Evolutionary conservation across 2,113 vertebrate species (phyloP).

Genomic region (Diadophis punctatus): DNA sequence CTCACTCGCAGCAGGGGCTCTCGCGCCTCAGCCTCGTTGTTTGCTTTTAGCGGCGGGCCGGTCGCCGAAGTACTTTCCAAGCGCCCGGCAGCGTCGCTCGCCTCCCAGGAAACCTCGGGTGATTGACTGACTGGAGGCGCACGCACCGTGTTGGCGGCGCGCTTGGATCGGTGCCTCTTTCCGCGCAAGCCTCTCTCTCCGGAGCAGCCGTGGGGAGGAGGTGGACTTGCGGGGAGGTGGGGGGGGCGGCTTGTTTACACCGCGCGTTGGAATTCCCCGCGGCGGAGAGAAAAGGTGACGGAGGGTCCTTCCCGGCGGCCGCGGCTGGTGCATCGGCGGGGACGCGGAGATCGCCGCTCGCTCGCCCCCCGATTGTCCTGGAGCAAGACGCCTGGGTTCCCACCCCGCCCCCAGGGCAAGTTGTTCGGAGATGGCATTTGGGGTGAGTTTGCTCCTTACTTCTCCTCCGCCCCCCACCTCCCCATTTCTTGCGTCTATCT

Average conservation of each 20-base stretch:
- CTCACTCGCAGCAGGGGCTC: constrained; percentile 19
- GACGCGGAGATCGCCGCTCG: neutral
- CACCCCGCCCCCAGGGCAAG: neutral
- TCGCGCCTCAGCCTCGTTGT: neutral
- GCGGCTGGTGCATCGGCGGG: neutral
- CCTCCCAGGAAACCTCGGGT: neutral
- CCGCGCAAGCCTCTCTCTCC: neutral
- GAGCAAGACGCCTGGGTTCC: neutral
- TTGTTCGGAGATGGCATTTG: constrained; percentile 15
- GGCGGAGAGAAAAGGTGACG: neutral
- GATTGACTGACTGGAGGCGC: neutral
- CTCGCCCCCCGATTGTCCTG: neutral
- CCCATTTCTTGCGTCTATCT: too few species aligned
- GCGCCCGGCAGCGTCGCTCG: neutral
- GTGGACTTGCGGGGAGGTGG: neutral
- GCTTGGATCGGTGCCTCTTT: neutral
- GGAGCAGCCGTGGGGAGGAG: neutral
- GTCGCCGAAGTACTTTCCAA: neutral
- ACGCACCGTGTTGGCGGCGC: neutral
- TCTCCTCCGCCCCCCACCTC: too few species aligned
- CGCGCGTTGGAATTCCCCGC: neutral
- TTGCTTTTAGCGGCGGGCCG: constrained; percentile 1
- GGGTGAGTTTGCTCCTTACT: neutral
- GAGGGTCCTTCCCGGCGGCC: neutral
- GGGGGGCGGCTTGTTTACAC: neutral